These are phyloP conservation scores for Trachelipus rathkii DNA, from an alignment of 1,140 invertebrate species.

Conservation along the genomic window DNA sequence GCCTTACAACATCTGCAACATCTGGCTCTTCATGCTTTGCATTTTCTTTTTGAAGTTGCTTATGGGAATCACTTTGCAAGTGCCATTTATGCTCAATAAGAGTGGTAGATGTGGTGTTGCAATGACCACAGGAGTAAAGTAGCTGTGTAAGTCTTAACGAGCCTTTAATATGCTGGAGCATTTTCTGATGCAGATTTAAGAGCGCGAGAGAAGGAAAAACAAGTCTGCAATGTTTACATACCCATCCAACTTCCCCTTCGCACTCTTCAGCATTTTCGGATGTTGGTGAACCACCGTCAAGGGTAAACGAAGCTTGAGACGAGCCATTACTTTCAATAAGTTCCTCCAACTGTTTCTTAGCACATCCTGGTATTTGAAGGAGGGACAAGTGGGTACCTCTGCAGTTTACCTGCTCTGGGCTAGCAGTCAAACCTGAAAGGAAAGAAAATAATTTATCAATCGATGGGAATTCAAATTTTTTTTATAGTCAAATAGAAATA, in stretches of 20 bases:
- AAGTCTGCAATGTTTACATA: background rate
- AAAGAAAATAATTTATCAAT: too few relatives aligned
- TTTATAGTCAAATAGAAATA: too few relatives aligned
- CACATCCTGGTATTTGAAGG: background rate
- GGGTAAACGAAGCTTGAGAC: background rate
- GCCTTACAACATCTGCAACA: background rate
- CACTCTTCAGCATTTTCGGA: background rate
- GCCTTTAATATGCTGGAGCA: background rate
- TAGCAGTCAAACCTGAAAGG: background rate
- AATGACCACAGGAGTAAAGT: background rate
- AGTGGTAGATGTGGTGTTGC: background rate
- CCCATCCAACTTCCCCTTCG: slow-evolving; percentile 5
- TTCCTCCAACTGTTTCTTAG: background rate
- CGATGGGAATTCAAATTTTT: too few relatives aligned
- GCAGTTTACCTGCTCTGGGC: background rate
- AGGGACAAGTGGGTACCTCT: background rate
- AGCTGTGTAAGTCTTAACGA: background rate
- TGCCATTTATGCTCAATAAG: background rate
- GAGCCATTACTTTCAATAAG: background rate
- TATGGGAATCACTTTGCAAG: background rate
- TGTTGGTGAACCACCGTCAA: background rate
- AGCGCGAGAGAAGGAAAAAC: background rate
- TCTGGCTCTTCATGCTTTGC: background rate
- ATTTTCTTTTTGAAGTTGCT: background rate
- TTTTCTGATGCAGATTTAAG: background rate